phyloP scores from a whole-genome alignment of 37 sponge, comb jelly and placozoan genomes.

The Geodia barretti region DNA sequence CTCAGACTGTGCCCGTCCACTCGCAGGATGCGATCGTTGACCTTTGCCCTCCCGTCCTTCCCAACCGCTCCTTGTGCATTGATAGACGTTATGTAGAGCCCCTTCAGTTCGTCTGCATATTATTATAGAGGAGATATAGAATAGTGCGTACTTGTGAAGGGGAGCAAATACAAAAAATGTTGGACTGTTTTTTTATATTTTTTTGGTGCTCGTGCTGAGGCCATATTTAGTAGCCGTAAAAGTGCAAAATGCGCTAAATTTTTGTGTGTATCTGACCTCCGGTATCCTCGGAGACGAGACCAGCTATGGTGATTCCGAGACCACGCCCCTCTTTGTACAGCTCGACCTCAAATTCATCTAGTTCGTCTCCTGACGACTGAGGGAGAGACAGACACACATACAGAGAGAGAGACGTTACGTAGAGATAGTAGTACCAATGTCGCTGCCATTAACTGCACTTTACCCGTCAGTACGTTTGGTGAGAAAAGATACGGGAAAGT shows the following conservation, averaged over 20 bases:
- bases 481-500: no score
- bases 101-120: constrained; percentile 57
- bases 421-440: neutral
- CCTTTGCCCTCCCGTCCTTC: constrained; percentile 37
- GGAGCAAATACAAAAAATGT: no score
- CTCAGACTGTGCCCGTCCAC: constrained; percentile 59
- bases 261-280: constrained; percentile 32
- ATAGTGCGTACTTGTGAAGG: no score
- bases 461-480: no score
- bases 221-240: no score
- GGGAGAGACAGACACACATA: neutral
- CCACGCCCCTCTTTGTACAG: constrained; percentile 44
- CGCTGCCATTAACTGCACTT: neutral
- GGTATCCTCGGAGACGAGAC: constrained; percentile 51
- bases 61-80: constrained; percentile 66
- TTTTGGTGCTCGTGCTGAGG: no score
- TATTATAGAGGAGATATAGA: no score
- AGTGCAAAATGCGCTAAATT: no score
- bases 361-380: constrained; percentile 56
- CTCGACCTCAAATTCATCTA: constrained; percentile 68
- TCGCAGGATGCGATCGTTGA: constrained; percentile 65
- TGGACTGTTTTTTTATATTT: no score
- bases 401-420: neutral
- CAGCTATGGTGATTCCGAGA: constrained; percentile 84
- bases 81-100: constrained; percentile 65